Conservation (phyloP, 2,113 vertebrate species). For the Megalops atlanticus region DNA sequence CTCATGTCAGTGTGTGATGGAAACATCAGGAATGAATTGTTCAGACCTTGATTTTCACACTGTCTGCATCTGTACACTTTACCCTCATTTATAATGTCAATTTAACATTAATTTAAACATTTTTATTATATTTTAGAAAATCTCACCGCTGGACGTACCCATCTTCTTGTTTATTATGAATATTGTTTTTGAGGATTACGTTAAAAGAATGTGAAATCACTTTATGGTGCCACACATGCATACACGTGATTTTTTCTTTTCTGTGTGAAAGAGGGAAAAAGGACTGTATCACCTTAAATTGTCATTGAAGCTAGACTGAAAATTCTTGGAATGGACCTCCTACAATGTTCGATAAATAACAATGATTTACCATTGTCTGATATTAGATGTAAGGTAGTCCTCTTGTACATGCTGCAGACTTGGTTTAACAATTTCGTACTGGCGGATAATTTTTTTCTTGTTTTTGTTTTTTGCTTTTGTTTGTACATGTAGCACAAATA, state of each 20-base stretch:
- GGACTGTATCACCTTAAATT: conserved; percentile 55
- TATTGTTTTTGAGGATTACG: conserved; percentile 7
- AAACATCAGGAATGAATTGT: conserved; percentile 50
- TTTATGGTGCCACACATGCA: conserved; percentile 56
- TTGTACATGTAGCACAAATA: conserved; percentile 88
- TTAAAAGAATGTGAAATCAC: conserved; percentile 66
- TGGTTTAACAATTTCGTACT: conserved; percentile 62
- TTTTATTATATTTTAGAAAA: conserved; percentile 26
- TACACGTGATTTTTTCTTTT: conserved; percentile 32
- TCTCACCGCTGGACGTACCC: not conserved
- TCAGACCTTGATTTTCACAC: conserved; percentile 44
- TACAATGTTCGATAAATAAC: conserved; percentile 27
- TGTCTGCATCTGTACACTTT: conserved; percentile 45
- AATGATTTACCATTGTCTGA: conserved; percentile 22
- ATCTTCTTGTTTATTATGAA: conserved; percentile 2
- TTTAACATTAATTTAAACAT: conserved; percentile 17
- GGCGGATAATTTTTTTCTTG: conserved; percentile 39
- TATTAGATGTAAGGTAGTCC: conserved; percentile 55
- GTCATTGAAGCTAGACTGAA: conserved; percentile 56
- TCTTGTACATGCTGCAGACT: conserved; percentile 69
- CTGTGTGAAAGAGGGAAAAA: conserved; percentile 22
- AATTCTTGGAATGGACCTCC: conserved; percentile 58
- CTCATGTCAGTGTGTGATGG: conserved; percentile 57
- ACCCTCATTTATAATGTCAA: conserved; percentile 24
- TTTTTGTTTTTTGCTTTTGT: conserved; percentile 59